Percentiles rank a stretch among this genome's conserved stretches.
Conservation (phyloP, 92 coral and sea anemone species). For the Nematostella vectensis region DNA sequence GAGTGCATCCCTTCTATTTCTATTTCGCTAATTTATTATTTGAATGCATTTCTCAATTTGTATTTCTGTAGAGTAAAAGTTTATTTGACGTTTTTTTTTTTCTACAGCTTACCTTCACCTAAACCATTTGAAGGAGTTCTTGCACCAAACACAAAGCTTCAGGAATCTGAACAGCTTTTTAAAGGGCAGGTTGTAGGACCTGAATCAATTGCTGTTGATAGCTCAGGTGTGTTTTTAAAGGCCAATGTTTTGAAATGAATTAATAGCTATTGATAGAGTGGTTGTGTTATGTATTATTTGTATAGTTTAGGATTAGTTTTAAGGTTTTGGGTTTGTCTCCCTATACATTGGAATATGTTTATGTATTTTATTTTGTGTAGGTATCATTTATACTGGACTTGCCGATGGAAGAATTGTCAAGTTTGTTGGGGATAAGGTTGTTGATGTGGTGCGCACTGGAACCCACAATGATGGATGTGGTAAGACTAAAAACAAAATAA, state of each 20-base stretch:
- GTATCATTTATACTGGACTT: constrained; percentile 54
- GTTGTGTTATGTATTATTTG: no score
- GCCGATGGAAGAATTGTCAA: constrained; percentile 82
- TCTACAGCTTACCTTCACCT: no score
- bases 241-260: background rate
- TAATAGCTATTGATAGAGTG: background rate
- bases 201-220: constrained; percentile 72
- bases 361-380: constrained; percentile 9
- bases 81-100: no score
- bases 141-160: constrained; percentile 47
- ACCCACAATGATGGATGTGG: constrained; percentile 47
- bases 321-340: no score
- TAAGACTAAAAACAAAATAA: no score
- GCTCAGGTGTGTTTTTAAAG: constrained; percentile 43
- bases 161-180: constrained; percentile 34
- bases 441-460: constrained; percentile 72
- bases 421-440: constrained; percentile 49
- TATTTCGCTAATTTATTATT: no score
- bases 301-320: no score
- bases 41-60: no score
- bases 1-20: no score
- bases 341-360: no score
- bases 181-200: constrained; percentile 62
- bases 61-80: no score
- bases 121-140: constrained; percentile 68